A percentile compares a stretch with the other conserved stretches of the same genome.
Evolutionary conservation across 2,113 vertebrate genomes (phyloP).

Genomic region (Pedetes capensis): DNA sequence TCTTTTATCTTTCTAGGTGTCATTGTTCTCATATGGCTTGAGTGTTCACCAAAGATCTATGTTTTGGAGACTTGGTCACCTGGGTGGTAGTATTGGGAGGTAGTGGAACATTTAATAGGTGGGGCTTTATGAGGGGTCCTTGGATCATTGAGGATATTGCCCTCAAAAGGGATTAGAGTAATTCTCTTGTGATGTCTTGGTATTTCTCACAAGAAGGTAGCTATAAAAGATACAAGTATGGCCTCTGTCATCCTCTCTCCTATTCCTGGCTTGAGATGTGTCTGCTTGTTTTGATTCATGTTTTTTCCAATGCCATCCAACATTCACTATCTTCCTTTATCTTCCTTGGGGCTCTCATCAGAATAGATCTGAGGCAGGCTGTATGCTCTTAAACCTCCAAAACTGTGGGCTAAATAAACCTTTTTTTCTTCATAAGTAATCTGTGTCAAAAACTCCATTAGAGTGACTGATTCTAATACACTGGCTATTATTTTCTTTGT

Average conservation of each 20-base stretch:
- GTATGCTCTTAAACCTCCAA: not conserved
- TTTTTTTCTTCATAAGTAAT: not conserved
- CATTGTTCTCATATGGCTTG: not conserved
- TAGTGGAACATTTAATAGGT: not conserved
- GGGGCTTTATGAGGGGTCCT: not conserved
- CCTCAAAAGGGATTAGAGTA: not conserved
- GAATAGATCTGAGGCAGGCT: not conserved
- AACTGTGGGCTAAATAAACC: not conserved
- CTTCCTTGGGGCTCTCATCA: not conserved
- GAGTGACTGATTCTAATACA: not conserved
- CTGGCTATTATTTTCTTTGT: not conserved
- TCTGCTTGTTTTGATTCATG: not conserved
- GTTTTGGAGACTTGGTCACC: not conserved
- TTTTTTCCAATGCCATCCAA: accelerated
- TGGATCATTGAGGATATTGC: not conserved
- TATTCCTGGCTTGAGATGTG: not conserved
- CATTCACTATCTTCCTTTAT: not conserved
- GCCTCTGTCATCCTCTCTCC: not conserved
- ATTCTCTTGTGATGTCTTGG: not conserved
- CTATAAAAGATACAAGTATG: not conserved
- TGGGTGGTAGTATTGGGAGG: too few relatives aligned
- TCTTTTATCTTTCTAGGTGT: not conserved
- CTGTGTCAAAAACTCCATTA: not conserved
- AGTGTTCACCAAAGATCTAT: not conserved
- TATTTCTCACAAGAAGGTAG: not conserved